phyloP scores from a whole-genome alignment of 2,113 vertebrate genomes.

The Anseranas semipalmata region DNA sequence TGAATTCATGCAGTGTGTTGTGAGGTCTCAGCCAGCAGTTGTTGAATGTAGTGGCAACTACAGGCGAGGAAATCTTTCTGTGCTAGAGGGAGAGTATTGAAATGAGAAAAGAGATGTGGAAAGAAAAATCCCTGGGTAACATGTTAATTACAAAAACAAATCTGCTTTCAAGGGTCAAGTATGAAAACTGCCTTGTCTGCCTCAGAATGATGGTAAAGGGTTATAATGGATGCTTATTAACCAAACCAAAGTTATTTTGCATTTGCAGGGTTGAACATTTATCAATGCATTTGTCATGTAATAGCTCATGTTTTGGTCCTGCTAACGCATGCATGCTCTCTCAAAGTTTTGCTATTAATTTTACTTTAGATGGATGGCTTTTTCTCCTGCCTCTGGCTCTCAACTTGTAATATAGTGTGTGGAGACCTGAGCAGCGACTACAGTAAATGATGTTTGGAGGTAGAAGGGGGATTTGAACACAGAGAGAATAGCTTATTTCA shows the following conservation, averaged over 20 bases:
- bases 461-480: conserved; percentile 4
- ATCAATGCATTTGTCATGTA: conserved; percentile 10
- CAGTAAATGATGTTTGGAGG: background rate
- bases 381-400: conserved; percentile 48
- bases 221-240: conserved; percentile 35
- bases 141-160: conserved; percentile 52
- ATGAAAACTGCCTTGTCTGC: conserved; percentile 23
- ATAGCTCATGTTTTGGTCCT: conserved; percentile 5
- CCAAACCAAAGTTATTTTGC: conserved; percentile 28
- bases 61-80: conserved; percentile 39
- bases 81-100: conserved; percentile 11
- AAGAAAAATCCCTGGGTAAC: conserved; percentile 41
- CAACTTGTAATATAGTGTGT: background rate
- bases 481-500: conserved; percentile 30
- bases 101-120: conserved; percentile 5
- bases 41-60: conserved; percentile 42
- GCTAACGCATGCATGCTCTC: background rate
- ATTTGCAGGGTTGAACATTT: conserved; percentile 36
- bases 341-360: conserved; percentile 55
- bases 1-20: conserved; percentile 29
- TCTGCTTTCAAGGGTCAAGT: conserved; percentile 42
- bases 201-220: background rate
- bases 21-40: conserved; percentile 47
- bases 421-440: background rate
- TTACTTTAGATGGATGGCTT: conserved; percentile 41